Base-by-base conservation (phyloP, 2,797 vertebrate genomes). In the Chaunax sp. region DNA sequence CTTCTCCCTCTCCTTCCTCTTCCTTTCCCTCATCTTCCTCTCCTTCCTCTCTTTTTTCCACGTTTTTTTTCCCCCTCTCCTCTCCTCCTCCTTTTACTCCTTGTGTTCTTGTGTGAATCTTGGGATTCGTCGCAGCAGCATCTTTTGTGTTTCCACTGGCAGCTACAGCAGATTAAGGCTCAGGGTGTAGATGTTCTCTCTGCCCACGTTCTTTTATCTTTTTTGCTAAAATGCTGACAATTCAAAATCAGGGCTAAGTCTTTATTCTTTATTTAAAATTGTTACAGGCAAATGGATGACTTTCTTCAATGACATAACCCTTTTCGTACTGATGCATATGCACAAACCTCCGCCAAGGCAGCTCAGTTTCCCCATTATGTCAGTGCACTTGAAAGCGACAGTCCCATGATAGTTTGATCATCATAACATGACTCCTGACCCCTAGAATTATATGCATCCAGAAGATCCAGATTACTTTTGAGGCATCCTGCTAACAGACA, bases 141-240 rank as follows among this genome's bases (percentile, higher is more conserved):
- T 38, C 49, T 74, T 62, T 58, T n/a, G 41, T 57, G 14, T 65
- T 79, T 64, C n/a, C 30, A 19, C 37, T 41, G 37, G 18, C 57
- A 40, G 49, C 56, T 45, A 16, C 26, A n/a, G 44, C 53, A 64
- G 40, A 56, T 52, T 33, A 50, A 59, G 10, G 37, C 35, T 67
- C 38, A 16, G 26, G 45, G 16, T 46, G 3, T 33, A 35, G n/a
- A 56, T 50, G 52, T 28, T 13, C 10, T 20, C 43, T n/a, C 46
- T 5, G 1, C 59, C 41, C 62, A 68, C 12, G 1, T 47, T 30
- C 23, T 28, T 53, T 58, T 46, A 54, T 25, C 10, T 43, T 30
- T 30, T 9, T 30, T n/a, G n/a, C 28, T 9, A 30, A 30, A 30
- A 6, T 30, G 28, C 28, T 57, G 50, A 68, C 41, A 19, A 35